A percentile compares a stretch with the other conserved stretches of the same genome.
These are phyloP conservation scores for Cephalopachus bancanus DNA, from an alignment of 2,797 vertebrate genomes.

Conservation along the genomic window DNA sequence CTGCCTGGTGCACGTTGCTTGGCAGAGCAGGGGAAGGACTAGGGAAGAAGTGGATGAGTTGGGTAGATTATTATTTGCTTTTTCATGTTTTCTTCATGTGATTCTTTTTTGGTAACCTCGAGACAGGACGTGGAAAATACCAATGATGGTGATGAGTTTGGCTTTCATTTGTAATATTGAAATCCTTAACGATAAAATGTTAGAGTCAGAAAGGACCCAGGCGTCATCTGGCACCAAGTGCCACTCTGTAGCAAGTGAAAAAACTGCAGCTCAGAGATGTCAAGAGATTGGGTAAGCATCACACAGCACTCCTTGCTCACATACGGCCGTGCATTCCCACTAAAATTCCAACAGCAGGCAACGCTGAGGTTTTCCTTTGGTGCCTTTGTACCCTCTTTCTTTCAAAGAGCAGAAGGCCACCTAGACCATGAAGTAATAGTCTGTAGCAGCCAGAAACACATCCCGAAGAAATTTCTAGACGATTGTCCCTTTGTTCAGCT, in stretches of 20 bases:
- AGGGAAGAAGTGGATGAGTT: not conserved
- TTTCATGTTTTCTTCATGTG: not conserved
- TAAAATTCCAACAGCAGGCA: not conserved
- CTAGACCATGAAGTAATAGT: slow-evolving; percentile 24
- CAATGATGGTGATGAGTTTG: not conserved
- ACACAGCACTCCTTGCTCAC: not conserved
- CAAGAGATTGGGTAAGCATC: not conserved
- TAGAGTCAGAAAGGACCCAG: not conserved
- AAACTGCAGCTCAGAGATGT: not conserved
- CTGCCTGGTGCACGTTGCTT: not conserved
- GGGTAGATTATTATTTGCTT: not conserved
- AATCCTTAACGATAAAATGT: not conserved
- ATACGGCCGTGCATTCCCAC: too few species aligned
- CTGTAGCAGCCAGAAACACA: slow-evolving; percentile 51
- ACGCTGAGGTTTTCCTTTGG: not conserved
- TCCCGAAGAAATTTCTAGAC: slow-evolving; percentile 76
- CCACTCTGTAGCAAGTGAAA: not conserved
- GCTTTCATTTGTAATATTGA: not conserved
- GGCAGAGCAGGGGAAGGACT: not conserved
- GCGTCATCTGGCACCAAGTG: not conserved
- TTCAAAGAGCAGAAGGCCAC: slow-evolving; percentile 18
- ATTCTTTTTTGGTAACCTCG: slow-evolving; percentile 7
- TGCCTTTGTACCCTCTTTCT: not conserved
- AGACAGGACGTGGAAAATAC: not conserved
- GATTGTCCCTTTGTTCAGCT: slow-evolving; percentile 81